Evolutionary conservation across 2,113 vertebrate species (phyloP).

Genomic region (Lanius ludovicianus): DNA sequence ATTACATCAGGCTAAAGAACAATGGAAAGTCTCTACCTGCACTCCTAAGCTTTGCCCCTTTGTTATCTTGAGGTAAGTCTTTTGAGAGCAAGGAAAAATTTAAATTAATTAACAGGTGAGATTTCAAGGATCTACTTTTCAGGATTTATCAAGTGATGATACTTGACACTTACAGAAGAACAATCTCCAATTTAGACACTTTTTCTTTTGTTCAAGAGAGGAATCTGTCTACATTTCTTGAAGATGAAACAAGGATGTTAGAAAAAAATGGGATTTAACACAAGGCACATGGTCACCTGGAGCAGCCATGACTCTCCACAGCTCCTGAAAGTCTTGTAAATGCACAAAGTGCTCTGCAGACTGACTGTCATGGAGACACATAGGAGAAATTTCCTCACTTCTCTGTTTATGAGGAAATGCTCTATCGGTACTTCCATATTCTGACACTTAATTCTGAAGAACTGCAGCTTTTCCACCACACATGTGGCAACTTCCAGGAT

Average conservation of each 20-base stretch:
- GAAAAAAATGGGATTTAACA: not conserved
- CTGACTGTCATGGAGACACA: not conserved
- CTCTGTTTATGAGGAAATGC: not conserved
- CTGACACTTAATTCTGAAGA: not conserved
- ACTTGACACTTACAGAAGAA: not conserved
- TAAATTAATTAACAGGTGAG: not conserved
- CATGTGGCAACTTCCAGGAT: not conserved
- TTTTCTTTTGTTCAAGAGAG: not conserved
- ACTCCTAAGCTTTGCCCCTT: not conserved
- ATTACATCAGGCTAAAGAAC: not conserved
- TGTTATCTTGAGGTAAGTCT: not conserved
- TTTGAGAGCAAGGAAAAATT: not conserved
- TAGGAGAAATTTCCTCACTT: not conserved
- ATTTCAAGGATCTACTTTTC: not conserved
- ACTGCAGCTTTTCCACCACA: not conserved
- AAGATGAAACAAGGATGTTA: not conserved
- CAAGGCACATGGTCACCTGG: not conserved
- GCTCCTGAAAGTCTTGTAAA: not conserved
- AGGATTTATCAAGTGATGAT: not conserved
- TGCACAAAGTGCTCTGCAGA: not conserved
- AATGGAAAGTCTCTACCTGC: not conserved
- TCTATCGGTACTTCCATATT: not conserved
- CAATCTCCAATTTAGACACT: not conserved
- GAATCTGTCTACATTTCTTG: not conserved
- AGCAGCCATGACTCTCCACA: not conserved